Base-by-base conservation (phyloP, 2,797 vertebrate species). In the Diplodus puntazzo region DNA sequence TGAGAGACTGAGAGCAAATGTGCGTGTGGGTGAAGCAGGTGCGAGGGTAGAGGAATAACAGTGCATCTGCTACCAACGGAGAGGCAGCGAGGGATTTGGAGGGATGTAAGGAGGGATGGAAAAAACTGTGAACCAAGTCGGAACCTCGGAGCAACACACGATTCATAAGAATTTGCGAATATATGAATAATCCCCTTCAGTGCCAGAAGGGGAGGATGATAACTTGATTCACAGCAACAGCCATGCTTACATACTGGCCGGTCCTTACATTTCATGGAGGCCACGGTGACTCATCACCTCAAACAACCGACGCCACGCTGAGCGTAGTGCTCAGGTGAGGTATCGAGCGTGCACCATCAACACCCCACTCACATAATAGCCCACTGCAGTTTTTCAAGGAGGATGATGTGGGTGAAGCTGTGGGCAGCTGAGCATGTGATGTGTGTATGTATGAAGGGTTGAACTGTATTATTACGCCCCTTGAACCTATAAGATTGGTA, bases 41-140 rank as follows among this genome's bases (percentile, higher is more conserved):
- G 92, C 91, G 91, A 94, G 88, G 91, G 83, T 75, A 88, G 88
- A 88, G 83, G 84, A 90, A 92, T 86, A 93, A 90, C 89, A 90
- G 88, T 92, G 69, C 89, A 92, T 91, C 87, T 92, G 89, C 82
- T 87, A 34, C 87, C 45, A 21, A 86, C 74, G 48, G 13, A n/a
- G 54, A 73, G 18, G 21, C 53, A 75, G 64, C 21, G 72, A 77
- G 59, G 74, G 66, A 82, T 65, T 61, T 76, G 60, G 68, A 87
- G 48, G 23, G 53, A 82, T 65, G 69, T 71, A 77, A 76, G 66
- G 71, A 86, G 69, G 77, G 75, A 84, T 65, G 49, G 75, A 50
- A 69, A 34, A 90, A 65, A 66, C 1, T 65, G 69, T 68, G 58
- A 86, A 71, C 60, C 61, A 68, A 82, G 45, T 57, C 59, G 59